Evolutionary conservation across 2,888 invertebrate species (phyloP).

Genomic region (Ramazzottius varieornatus): DNA sequence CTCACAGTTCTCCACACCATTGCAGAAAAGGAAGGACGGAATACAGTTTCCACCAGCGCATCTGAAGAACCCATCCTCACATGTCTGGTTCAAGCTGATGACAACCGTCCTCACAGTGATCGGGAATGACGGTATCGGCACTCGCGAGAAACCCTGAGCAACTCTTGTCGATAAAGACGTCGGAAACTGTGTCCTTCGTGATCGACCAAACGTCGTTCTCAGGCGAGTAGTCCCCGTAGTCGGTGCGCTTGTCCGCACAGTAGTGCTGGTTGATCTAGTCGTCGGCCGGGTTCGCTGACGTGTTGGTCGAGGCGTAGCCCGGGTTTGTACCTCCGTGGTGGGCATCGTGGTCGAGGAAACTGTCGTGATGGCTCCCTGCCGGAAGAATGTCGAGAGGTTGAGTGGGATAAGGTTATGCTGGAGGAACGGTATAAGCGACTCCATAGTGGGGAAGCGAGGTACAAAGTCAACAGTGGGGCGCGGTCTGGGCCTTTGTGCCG

Average conservation of each 20-base stretch:
- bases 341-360: not conserved
- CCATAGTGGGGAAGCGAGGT: not conserved
- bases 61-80: not conserved
- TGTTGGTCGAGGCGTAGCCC: not conserved
- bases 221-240: no score
- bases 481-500: no score
- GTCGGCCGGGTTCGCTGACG: not conserved
- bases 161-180: not conserved
- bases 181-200: not conserved
- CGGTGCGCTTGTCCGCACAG: not conserved
- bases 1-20: not conserved
- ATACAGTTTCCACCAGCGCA: not conserved
- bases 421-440: not conserved
- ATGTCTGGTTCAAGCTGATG: not conserved
- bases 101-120: not conserved
- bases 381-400: not conserved
- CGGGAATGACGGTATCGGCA: not conserved
- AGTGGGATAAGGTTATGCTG: not conserved
- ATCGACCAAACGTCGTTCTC: not conserved
- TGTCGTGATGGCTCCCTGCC: not conserved
- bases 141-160: not conserved
- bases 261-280: not conserved
- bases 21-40: not conserved
- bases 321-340: no score
- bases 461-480: not conserved